Evolutionary conservation across 2,113 vertebrate species (phyloP).

Genomic region (Trogon surrucura): DNA sequence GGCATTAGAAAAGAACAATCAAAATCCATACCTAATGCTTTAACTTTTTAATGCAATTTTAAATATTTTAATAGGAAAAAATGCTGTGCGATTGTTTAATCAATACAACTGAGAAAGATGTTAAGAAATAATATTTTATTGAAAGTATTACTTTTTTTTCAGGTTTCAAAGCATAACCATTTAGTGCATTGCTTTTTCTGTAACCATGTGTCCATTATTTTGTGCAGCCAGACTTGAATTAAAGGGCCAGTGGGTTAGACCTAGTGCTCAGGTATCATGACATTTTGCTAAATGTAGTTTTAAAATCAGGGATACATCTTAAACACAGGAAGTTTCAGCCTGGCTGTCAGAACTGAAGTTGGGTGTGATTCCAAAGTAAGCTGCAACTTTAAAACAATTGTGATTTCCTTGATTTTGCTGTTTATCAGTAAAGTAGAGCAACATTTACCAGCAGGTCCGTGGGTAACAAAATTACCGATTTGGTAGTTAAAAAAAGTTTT

Average conservation of each 20-base stretch:
- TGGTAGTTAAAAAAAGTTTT: background rate
- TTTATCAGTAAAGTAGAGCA: background rate
- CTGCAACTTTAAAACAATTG: background rate
- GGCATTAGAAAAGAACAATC: background rate
- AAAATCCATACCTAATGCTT: background rate
- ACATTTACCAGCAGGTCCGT: background rate
- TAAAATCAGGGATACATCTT: background rate
- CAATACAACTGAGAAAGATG: background rate
- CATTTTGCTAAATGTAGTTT: background rate
- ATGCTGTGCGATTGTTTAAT: background rate
- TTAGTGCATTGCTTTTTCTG: background rate
- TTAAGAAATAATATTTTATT: background rate
- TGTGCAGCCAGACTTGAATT: background rate
- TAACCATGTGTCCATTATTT: background rate
- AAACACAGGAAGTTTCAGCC: background rate
- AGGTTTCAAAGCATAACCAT: background rate
- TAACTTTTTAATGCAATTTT: background rate
- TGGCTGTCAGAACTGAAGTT: background rate
- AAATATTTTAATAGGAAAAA: background rate
- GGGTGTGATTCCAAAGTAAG: accelerated
- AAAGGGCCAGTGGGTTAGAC: background rate
- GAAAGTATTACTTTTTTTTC: background rate
- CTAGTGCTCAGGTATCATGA: background rate
- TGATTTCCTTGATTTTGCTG: background rate
- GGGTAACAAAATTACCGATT: background rate